Percentiles rank a stretch among this genome's conserved stretches.
These are phyloP conservation scores for Channallabes apus DNA, from an alignment of 2,797 vertebrate genomes.

Conservation along the genomic window DNA sequence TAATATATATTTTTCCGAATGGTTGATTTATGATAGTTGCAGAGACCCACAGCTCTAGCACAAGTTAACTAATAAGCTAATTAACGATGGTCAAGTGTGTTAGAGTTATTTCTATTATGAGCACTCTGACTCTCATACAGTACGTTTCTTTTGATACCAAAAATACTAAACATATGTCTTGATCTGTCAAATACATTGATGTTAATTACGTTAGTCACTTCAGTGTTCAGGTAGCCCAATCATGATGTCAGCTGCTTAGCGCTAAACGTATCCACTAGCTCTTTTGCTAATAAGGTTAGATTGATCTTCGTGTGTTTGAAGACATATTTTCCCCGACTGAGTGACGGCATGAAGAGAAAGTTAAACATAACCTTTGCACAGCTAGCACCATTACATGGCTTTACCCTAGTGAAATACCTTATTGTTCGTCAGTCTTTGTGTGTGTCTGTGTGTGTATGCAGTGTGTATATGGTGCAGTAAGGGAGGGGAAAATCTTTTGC, in stretches of 20 bases:
- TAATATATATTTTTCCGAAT: neutral
- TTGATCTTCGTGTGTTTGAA: neutral
- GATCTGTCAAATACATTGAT: neutral
- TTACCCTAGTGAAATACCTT: neutral
- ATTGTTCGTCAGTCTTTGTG: neutral
- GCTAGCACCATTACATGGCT: neutral
- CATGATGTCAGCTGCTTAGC: neutral
- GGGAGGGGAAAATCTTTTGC: slow-evolving; percentile 33
- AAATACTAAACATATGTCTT: neutral
- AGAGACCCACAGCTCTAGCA: neutral
- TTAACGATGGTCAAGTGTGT: neutral
- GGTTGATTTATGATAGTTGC: neutral
- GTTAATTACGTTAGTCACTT: neutral
- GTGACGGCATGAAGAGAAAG: neutral
- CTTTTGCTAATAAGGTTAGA: neutral
- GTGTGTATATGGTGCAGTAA: slow-evolving; percentile 14
- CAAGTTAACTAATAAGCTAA: neutral
- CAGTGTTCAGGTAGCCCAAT: neutral
- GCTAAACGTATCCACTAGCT: neutral
- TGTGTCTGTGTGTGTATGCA: neutral
- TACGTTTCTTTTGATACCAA: neutral
- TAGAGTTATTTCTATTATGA: neutral
- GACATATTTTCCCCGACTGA: neutral
- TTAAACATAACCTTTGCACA: slow-evolving; percentile 7
- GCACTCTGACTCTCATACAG: neutral